Percentiles rank a stretch among this genome's conserved stretches.
Evolutionary conservation across 2,888 invertebrate species (phyloP).

Genomic region (Troides oblongomaculatus): DNA sequence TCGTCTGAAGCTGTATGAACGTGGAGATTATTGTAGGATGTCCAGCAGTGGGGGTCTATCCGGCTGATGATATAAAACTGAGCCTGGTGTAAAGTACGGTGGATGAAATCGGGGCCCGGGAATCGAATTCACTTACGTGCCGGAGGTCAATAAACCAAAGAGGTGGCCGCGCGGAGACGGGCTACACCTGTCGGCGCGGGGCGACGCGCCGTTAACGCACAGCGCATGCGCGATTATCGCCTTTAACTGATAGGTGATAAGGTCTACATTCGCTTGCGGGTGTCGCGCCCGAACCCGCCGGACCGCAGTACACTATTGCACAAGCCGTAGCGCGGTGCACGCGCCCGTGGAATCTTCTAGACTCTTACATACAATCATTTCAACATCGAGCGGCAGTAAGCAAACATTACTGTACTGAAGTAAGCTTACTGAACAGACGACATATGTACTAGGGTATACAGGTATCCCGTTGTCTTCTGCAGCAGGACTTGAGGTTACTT

Average conservation of each 20-base stretch:
- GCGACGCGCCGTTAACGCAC: not conserved
- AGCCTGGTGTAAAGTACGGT: not conserved
- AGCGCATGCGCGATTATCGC: not conserved
- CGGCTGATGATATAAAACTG: too few relatives aligned
- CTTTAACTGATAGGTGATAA: not conserved
- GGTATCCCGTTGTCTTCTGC: too few relatives aligned
- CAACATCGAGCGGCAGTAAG: too few relatives aligned
- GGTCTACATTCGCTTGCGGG: not conserved
- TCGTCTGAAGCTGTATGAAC: too few relatives aligned
- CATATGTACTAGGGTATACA: too few relatives aligned
- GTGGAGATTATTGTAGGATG: too few relatives aligned
- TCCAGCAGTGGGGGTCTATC: too few relatives aligned
- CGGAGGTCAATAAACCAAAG: slow-evolving; percentile 23
- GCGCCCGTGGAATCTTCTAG: not conserved
- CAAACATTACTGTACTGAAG: too few relatives aligned
- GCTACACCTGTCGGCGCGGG: slow-evolving; percentile 18
- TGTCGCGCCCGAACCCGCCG: not conserved
- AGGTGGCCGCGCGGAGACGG: slow-evolving; percentile 19
- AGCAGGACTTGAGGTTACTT: too few relatives aligned
- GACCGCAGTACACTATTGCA: slow-evolving; percentile 1
- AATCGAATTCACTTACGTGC: slow-evolving; percentile 26
- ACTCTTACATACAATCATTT: not conserved
- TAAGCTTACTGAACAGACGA: too few relatives aligned
- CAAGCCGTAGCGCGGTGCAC: not conserved
- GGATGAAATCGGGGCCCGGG: slow-evolving; percentile 22